Evolutionary conservation across 92 coral and sea anemone species (phyloP), one percentile per base, ranked within the genome.

Genomic region (Actinernus sp.): DNA sequence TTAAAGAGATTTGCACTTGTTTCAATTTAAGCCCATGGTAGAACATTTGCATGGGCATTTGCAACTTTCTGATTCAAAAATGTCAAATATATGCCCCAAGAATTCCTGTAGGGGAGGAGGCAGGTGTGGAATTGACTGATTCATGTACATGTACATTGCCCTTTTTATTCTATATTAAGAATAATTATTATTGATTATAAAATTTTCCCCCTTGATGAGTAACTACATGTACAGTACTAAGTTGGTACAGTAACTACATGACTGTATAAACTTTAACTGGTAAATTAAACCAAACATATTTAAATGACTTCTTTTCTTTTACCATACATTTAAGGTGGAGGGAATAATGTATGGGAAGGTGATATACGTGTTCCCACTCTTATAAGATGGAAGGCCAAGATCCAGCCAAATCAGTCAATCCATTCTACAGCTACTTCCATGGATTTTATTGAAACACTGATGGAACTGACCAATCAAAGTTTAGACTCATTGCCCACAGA

Each of bases 401-500:
- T 86, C 14, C 33, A 19, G 24, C 80, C 57, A 19, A 76, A 78
- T 38, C 70, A 60, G 59, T 68, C 56, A n/a, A 69, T 93, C 38
- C 68, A 73, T 22, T 37, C 71, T 4, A 78, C 96, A 23, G 92
- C 81, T 5, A 72, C 93, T 21, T 52, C 74, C 14, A 68, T 89
- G 88, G 98, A 93, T 38, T 17, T 93, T 6, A 34, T 93, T 71
- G 93, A 96, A 16, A 93, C 96, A 8, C 39, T 93, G 39, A 45
- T 93, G 67, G 91, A 89, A n/a, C 58, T 84, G 40, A 64, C 83
- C 33, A 79, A 88, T 63, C 65, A 76, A 67, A 93, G 83, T 17
- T 36, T 68, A 2, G 58, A 65, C 44, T 68, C 41, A 18, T 29
- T 65, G 10, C 49, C 52, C 10, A 49, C 41, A 9, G 92, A 93